Evolutionary conservation across 2,113 vertebrate species (phyloP), one percentile per base, ranked within the genome.

Genomic region (Carassius carassius): DNA sequence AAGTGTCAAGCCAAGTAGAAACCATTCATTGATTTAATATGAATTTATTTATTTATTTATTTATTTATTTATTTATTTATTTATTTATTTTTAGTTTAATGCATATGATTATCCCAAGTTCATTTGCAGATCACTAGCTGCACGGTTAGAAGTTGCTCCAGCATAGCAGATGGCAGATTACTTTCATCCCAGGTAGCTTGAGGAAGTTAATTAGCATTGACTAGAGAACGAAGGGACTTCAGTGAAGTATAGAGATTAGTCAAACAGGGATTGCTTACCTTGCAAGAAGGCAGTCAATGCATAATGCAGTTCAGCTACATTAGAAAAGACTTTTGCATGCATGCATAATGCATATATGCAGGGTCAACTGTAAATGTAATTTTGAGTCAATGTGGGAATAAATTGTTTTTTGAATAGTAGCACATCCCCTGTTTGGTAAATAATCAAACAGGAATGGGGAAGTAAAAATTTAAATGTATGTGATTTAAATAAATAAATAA

Each of bases 221-320:
- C 76, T 78, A 60, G 49, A 77, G 75, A 77, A 54, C 12, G 17
- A 56, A 29, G 25, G n/a, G 54, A 60, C 76, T 60, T 78, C 32
- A 41, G 11, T 8, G 70, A 73, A 47, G 76, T 78, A 78, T 17
- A 19, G 16, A 77, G 74, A 77, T 56, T 77, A 77, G 29, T 32
- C 74, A 60, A 41, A 14, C 17, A 13, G 8, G 21, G 23, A 47
- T 65, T 25, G 78, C 78, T 80, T 80, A 78, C 76, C 78, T 80
- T 80, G 60, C 78, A 63, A 47, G 35, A 37, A 25, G 9, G 12
- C 58, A 47, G 9, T 29, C 56, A 16, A 63, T 79, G n/a, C 41
- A 80, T 80, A 29, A 80, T 65, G 78, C 78, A 80, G 58, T 44
- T 14, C 58, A 79, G 78, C 58, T 79, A 79, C n/a, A 65, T 5